Evolutionary conservation across 2,797 vertebrate species (phyloP).

Genomic region (Glyptemys insculpta): DNA sequence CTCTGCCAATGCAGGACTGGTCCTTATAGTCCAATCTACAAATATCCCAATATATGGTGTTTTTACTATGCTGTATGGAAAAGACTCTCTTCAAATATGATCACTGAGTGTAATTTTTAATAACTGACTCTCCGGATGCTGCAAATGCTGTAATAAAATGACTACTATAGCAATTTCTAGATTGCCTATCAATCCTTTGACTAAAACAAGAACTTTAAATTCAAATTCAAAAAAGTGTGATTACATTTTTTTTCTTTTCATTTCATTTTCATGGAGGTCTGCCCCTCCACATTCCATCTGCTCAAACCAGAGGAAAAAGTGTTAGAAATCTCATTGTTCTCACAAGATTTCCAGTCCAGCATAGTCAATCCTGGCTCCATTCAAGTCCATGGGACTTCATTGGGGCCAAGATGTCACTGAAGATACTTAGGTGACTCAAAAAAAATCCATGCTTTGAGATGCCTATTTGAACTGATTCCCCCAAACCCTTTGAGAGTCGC

Average conservation of each 20-base stretch:
- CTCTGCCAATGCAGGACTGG: neutral
- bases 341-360: neutral
- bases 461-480: neutral
- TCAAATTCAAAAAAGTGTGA: neutral
- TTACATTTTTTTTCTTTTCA: neutral
- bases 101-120: neutral
- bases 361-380: neutral
- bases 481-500: fast-evolving
- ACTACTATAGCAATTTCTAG: neutral
- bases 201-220: neutral
- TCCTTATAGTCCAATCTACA: neutral
- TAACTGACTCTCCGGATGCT: neutral
- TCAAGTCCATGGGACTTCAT: neutral
- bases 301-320: neutral
- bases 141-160: neutral
- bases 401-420: neutral
- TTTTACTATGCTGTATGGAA: neutral
- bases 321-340: neutral
- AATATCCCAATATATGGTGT: neutral
- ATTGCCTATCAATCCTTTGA: neutral
- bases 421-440: neutral
- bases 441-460: neutral
- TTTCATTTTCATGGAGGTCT: neutral
- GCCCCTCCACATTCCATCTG: neutral
- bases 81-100: neutral